These are phyloP conservation scores for Drosophila grimshawi DNA, from an alignment of 1,140 invertebrate species.

Conservation along the genomic window DNA sequence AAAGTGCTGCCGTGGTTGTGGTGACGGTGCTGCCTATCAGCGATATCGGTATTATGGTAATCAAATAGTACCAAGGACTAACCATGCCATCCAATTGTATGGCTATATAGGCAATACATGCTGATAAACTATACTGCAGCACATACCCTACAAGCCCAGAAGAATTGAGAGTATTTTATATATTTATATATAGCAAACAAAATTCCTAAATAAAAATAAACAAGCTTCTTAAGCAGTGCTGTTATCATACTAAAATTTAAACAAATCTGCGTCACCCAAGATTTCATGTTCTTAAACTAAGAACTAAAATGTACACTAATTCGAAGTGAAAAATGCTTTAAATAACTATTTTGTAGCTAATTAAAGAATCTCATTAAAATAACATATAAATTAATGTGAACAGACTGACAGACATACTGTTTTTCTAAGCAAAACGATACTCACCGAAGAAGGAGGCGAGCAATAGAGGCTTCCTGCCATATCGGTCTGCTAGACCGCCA, in stretches of 20 bases:
- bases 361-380: too few relatives aligned
- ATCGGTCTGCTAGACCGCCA: conserved; percentile 89
- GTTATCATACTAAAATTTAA: too few relatives aligned
- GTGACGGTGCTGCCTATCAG: conserved; percentile 86
- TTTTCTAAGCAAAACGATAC: background rate
- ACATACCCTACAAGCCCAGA: conserved; percentile 53
- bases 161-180: too few relatives aligned
- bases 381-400: too few relatives aligned
- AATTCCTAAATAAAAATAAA: too few relatives aligned
- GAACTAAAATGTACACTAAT: too few relatives aligned
- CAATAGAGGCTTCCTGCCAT: conserved; percentile 89
- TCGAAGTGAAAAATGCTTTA: too few relatives aligned
- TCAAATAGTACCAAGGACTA: conserved; percentile 87
- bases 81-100: conserved; percentile 59
- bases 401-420: background rate
- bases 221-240: too few relatives aligned
- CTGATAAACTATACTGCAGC: conserved; percentile 66
- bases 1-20: conserved; percentile 86
- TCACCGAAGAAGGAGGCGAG: conserved; percentile 84
- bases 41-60: conserved; percentile 86
- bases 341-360: too few relatives aligned
- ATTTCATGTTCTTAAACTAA: too few relatives aligned
- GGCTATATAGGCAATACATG: conserved; percentile 78
- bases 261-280: too few relatives aligned
- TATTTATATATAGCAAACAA: too few relatives aligned